Base-by-base conservation (phyloP, 2,113 vertebrate species). In the Halichoerus grypus region DNA sequence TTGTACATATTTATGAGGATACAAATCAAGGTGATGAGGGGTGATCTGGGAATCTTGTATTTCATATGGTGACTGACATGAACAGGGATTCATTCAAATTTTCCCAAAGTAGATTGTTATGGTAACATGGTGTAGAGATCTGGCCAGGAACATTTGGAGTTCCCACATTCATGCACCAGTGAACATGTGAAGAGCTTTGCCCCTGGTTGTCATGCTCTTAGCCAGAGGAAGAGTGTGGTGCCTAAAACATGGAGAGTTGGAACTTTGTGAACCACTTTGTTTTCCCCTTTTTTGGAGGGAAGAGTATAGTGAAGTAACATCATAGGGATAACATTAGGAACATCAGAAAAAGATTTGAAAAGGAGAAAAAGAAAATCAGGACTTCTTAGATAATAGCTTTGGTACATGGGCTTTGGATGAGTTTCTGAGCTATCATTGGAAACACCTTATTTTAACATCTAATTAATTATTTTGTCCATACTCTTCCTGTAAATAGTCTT, bases 401-500 rank as follows among this genome's bases (percentile, higher is more conserved):
- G 77, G 51, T 61, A 53, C n/a, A 12, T 36, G n/a, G 16, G 76
- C 33, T 71, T 53, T 77, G 63, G 53, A 14, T 36, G 19, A 87
- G 51, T 83, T 83, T 95, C 76, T 84, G 39, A 67, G 5, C 31
- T 79, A 3, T 46, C 42, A 42, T 22, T 28, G 59, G 16, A 91
- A 91, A 87, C 53, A 49, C 16, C 16, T 11, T 91, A 4, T 86
- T 28, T 85, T 53, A 55, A 67, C 26, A 46, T 61, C 42, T 74
- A 19, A 24, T 65, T 74, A 19, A 19, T 57, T 72, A 11, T 69
- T 74, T 91, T 49, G 36, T 59, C 55, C 15, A 26, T 67, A 26
- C 76, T 82, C 14, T 88, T 96, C 26, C 67, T 82, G 21, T 69
- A 49, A n/a, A 63, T 89, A 93, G 33, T 89, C 31, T 69, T 91